Evolutionary conservation across 2,797 vertebrate species (phyloP).

Genomic region (Bovichtus diacanthus): DNA sequence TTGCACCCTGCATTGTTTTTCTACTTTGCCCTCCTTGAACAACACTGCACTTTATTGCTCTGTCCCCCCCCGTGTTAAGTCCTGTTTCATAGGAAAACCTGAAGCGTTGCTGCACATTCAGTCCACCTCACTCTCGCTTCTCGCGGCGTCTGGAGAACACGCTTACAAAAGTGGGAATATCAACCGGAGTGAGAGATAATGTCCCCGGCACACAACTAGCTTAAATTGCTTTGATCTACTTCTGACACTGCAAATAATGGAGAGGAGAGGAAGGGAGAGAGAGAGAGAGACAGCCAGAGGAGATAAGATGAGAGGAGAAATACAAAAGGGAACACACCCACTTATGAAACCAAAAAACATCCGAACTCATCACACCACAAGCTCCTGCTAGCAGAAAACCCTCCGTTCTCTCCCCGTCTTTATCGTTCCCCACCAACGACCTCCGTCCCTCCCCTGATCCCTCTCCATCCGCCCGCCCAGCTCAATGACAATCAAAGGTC

Average conservation of each 20-base stretch:
- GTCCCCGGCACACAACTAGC: constrained; percentile 12
- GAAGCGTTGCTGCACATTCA: background rate
- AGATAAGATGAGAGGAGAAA: constrained; percentile 40
- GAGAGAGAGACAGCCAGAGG: constrained; percentile 7
- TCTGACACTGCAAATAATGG: constrained; percentile 49
- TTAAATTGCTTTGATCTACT: constrained; percentile 59
- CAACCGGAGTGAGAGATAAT: constrained; percentile 33
- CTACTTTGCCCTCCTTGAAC: background rate
- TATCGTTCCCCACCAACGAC: constrained; percentile 15
- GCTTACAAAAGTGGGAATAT: constrained; percentile 37
- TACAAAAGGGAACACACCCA: constrained; percentile 53
- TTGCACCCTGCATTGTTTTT: background rate
- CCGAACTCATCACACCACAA: constrained; percentile 10
- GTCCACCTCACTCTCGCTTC: background rate
- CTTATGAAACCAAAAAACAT: constrained; percentile 30
- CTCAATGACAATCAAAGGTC: constrained; percentile 86
- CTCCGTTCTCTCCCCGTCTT: background rate
- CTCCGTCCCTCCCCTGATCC: background rate
- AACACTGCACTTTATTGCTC: background rate
- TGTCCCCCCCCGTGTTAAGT: background rate
- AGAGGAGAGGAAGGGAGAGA: constrained; percentile 10
- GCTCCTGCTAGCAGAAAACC: background rate
- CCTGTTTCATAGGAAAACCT: background rate
- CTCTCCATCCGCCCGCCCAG: background rate
- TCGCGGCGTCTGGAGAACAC: constrained; percentile 19